Base-by-base conservation (phyloP, 2,888 invertebrate genomes). In the Chrysina gloriosa region DNA sequence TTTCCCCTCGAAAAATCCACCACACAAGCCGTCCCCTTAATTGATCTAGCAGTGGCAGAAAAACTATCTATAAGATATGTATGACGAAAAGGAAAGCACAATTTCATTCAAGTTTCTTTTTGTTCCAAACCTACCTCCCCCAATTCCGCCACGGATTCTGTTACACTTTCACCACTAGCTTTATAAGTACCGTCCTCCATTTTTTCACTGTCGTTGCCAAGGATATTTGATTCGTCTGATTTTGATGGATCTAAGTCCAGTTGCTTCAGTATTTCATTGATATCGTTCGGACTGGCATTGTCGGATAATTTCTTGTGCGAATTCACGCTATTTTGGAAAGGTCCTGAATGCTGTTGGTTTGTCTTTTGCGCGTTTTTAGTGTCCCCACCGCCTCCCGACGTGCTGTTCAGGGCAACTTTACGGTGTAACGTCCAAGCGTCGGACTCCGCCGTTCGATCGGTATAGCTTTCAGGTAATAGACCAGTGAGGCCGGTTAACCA, bases 391-490 rank as follows among this genome's bases (percentile, higher is more conserved):
- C 45, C 69, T 6, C 65, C 58, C 11, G 52, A 7, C 4, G 23
- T 69, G 34, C 76, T 75, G 69, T 79, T 82, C 14, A 90, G 80
- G 1, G 89, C 86, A 14, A 92, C 85, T 50, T 90, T 89, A 63
- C 89, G 88, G 77, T 96, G 96, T 61, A 96, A 81, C 9, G 95
- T 95, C 96, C 96, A 96, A 2, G 95, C 92, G 84, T 95, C 95
- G 0, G 94, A 94, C 81, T 96, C 95, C 0, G 95, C 92, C 0
- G 94, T 93, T 47, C 92, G 88, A 78, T 91, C 89, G 0, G 94
- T 93, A 77, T 93, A 95, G 79, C 92, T 92, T 48, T 90, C 90
- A 0, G 95, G 96, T 75, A 96, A 84, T 78, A 90, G 90, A 0
- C 96, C 96, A 67, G 89, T 88, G 75, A 89, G 89, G 29, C 92